phyloP scores from a whole-genome alignment of 2,797 vertebrate species.

The Schizothorax lantsangensis region DNA sequence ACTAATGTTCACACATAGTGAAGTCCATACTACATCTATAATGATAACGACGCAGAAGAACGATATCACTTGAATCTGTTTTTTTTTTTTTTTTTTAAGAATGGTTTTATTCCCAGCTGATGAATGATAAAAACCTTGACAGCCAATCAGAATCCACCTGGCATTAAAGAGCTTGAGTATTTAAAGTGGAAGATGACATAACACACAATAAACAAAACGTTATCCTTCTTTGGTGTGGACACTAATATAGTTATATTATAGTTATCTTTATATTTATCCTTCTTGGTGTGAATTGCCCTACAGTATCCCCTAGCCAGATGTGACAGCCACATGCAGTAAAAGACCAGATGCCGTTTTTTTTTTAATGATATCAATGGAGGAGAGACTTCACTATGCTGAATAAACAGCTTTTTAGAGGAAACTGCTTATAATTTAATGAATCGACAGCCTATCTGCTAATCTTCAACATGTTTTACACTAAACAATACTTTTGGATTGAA shows the following conservation, averaged over 20 bases:
- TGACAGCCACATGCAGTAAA: not conserved
- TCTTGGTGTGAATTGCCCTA: not conserved
- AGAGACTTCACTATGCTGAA: too few species aligned
- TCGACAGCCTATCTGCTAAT: too few species aligned
- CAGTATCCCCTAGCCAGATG: not conserved
- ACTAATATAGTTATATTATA: not conserved
- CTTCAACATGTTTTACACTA: too few species aligned
- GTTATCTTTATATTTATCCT: not conserved
- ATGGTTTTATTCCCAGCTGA: not conserved
- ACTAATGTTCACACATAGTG: not conserved
- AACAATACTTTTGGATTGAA: too few species aligned
- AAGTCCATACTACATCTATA: not conserved
- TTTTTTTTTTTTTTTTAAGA: not conserved
- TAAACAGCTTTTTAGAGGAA: too few species aligned
- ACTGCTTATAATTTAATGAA: too few species aligned
- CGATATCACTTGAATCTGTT: not conserved
- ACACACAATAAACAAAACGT: not conserved
- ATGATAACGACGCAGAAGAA: not conserved
- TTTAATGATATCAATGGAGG: too few species aligned
- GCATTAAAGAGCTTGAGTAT: not conserved
- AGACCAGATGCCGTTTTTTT: not conserved
- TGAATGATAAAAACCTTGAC: not conserved
- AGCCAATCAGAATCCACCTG: not conserved
- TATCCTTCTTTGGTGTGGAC: not conserved
- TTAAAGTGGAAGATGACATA: not conserved